Conservation (phyloP, 2,113 vertebrate species). For the Hemiscyllium ocellatum region DNA sequence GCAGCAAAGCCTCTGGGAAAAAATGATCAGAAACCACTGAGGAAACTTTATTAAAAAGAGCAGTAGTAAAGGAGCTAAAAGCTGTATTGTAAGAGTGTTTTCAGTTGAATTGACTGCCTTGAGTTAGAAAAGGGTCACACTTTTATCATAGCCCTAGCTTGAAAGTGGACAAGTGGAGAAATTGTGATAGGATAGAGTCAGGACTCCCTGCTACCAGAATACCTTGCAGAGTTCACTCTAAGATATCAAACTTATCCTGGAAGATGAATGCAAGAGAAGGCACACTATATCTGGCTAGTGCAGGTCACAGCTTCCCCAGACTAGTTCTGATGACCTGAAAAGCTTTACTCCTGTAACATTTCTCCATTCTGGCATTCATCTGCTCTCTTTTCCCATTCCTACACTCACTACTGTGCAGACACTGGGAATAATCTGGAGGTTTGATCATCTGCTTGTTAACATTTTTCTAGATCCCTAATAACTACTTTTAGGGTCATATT, state of each 20-base stretch:
- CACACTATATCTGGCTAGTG: neutral
- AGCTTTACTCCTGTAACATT: too few species aligned
- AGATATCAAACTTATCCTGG: neutral
- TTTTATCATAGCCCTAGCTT: neutral
- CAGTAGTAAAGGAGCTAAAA: neutral
- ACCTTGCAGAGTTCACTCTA: neutral
- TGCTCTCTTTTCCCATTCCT: too few species aligned
- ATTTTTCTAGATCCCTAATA: too few species aligned
- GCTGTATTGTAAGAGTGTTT: neutral
- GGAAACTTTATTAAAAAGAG: neutral
- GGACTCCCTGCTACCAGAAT: neutral
- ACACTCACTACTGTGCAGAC: too few species aligned
- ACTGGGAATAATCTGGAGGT: too few species aligned
- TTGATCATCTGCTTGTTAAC: too few species aligned
- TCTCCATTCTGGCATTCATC: too few species aligned
- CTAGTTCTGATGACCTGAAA: too few species aligned
- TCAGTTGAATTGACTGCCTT: neutral
- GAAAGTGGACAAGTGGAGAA: neutral
- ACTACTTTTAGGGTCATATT: too few species aligned
- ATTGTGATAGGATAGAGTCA: too few species aligned
- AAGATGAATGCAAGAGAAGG: neutral
- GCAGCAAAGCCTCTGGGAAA: conserved; percentile 8
- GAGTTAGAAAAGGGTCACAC: neutral
- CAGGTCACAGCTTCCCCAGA: too few species aligned
- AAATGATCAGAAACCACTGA: neutral